Evolutionary conservation across 2,888 invertebrate species (phyloP).

Genomic region (Drosophila cyrtoloma): DNA sequence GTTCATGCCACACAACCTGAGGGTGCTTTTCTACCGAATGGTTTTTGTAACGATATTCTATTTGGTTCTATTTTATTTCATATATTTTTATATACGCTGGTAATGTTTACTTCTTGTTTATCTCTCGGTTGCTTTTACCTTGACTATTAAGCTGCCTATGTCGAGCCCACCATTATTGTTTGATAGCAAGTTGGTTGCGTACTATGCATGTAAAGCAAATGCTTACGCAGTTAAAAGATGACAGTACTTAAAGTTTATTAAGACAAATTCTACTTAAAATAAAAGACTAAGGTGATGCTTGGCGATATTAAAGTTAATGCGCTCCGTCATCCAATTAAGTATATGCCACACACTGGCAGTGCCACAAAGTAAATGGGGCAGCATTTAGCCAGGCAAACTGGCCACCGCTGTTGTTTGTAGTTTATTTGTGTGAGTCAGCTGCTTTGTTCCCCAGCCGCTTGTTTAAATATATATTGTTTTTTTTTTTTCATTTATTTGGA

Average conservation of each 20-base stretch:
- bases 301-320: not conserved
- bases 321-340: not conserved
- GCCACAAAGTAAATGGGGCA: not conserved
- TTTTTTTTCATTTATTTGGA: conserved; percentile 44
- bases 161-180: not conserved
- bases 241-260: not conserved
- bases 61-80: not conserved
- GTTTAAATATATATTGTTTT: conserved; percentile 57
- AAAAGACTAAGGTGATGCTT: not conserved
- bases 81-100: not conserved
- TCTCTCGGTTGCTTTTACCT: not conserved
- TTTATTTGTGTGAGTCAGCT: conserved; percentile 47
- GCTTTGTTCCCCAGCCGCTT: conserved; percentile 37
- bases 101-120: not conserved
- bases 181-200: not conserved
- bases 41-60: not conserved
- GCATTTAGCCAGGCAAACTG: not conserved
- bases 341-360: not conserved
- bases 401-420: conserved; percentile 4
- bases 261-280: not conserved
- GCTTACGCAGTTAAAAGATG: not conserved
- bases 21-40: not conserved
- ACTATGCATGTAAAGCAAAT: not conserved
- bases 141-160: not conserved
- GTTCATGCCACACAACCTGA: not conserved